Evolutionary conservation across 2,888 invertebrate genomes (phyloP), one percentile per base, ranked within the genome.

Genomic region (Acleris emargana): DNA sequence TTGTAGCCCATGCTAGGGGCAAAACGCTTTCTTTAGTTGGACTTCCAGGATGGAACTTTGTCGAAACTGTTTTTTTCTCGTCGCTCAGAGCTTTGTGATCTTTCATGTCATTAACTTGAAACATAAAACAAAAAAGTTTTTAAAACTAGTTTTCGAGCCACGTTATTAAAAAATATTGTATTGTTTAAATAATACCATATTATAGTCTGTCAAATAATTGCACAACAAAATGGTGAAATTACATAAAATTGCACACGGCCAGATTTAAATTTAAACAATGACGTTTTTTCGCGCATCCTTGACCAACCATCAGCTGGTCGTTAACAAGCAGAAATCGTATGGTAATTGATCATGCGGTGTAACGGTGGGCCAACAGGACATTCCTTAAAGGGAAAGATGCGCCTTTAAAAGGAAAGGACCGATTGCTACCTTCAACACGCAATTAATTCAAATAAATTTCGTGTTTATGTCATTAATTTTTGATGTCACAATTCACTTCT

Each of bases 371-470:
- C 17, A 18, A 28, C 43, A 52, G 17, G 28, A 16, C 32, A n/a
- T n/a, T 16, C 60, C 28, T 47, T 45, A 28, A 18, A 53, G 5
- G 53, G 53, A 32, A 3, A 45, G 47, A 49, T 32, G 49, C 13
- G 9, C 16, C 13, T 22, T 13, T 22, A 52, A 28, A 52, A 52
- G 52, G 52, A 16, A 25, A 28, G 2, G 13, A 18, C 17, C 51
- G 17, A 45, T 60, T 52, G 43, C 18, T 53, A 32, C 18, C 9
- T 4, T 53, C 43, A 25, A 42, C 45, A 25, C 22, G 43, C 43
- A 28, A 52, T 43, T 59, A 59, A 43, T 51, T 42, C 17, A 22
- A 47, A 47, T 32, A 18, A 57, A 52, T 43, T 9, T 43, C 17
- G 2, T 52, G 45, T 43, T 51, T 43, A 42, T 13, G 4, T 38